Evolutionary conservation across 2,888 invertebrate genomes (phyloP), one percentile per base, ranked within the genome.

Genomic region (Chrysolina americana): DNA sequence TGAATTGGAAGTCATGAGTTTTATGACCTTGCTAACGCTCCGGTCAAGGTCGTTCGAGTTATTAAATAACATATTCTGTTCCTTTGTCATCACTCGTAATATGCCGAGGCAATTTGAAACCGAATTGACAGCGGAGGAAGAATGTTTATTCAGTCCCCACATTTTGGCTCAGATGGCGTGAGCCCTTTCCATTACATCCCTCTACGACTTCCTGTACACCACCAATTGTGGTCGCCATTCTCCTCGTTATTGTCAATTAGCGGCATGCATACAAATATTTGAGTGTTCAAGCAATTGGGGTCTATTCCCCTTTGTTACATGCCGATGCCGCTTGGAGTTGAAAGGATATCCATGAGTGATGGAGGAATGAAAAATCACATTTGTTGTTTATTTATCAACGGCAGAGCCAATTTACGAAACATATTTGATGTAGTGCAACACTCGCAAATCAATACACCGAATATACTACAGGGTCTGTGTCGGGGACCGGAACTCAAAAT

Each of bases 181-280:
- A 53, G 53, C 53, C 53, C 53, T 53, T 19, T 53, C 19, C 53
- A 53, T 53, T 53, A 21, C 21, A 21, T 3, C 21, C 53, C 53
- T 5, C 53, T 21, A 21, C 53, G 53, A 53, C 53, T 53, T 53
- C 53, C 53, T 53, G 53, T 53, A 53, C 53, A 53, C 53, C 53
- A 9, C 53, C 53, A 53, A 53, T 53, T 53, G 53, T 21, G 53
- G 53, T 53, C 21, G 53, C 53, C 53, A 11, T 53, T 53, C 19
- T 53, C 53, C 19, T 21, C 53, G 53, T 53, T 53, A 53, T 53
- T 53, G 53, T 53, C 53, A 53, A 53, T 53, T 53, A 53, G 53
- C 21, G 53, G 53, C 53, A 53, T 21, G 53, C 53, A 21, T 21
- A 19, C 53, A 53, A 53, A 53, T 53, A 53, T 53, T 53, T 53